Evolutionary conservation across 2,797 vertebrate species (phyloP), one percentile per base, ranked within the genome.

Genomic region (Ctenosaura bakeri): DNA sequence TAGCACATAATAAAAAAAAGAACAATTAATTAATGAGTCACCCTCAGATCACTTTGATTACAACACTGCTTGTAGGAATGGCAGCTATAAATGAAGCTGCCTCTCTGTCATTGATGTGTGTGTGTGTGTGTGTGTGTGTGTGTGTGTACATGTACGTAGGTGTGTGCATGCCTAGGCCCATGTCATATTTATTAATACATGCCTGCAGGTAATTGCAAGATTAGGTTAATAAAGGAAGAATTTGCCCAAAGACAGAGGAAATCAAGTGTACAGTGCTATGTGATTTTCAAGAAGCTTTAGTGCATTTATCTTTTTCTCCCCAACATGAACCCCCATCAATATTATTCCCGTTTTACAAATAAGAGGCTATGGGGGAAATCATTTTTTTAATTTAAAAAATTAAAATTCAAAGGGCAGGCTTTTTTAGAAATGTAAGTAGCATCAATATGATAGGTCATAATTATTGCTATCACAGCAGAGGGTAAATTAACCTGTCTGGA

Each of bases 1-100:
- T 96, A 96, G 97, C 96, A 95, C 97, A 97, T 97, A 97, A 97
- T 86, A 86, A 86, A 97, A 97, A 42, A 97, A 95, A 97, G 96
- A 97, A 97, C 97, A 97, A 97, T 97, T 97, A 97, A 97, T 97
- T 97, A 98, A 97, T 97, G 97, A 97, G 96, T 97, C 96, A 97
- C 95, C 95, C 96, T 97, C 95, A 94, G 96, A 97, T 97, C 95
- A 91, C 97, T 96, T 91, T 95, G 97, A 97, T 97, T 97, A 96
- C 95, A 96, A 94, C 92, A 91, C 91, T 89, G 93, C 94, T 94
- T 93, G 95, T 95, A 94, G 96, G 95, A 96, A 95, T 89, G 94
- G 93, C 90, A 22, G 90, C 95, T 97, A 96, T 94, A 96, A 97
- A 97, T 95, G 93, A 94, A 95, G 94, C 93, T 94, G 89, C 92